Conservation (phyloP, 2,888 invertebrate genomes). For the Anagyrus pseudococci region DNA sequence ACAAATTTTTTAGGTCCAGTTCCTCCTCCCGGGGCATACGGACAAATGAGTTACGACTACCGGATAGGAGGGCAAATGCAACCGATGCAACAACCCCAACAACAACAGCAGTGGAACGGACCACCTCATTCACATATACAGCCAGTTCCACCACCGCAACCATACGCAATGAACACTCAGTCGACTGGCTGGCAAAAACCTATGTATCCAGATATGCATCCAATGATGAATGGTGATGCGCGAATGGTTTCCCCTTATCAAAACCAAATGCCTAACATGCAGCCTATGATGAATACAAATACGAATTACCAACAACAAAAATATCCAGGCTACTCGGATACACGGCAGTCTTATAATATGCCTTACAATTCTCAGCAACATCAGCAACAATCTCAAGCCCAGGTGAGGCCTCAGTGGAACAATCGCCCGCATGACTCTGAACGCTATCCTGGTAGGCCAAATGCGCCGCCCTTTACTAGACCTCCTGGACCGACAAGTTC, state of each 20-base stretch:
- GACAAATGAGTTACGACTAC: constrained; percentile 23
- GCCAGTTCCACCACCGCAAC: not conserved
- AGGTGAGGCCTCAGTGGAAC: constrained; percentile 18
- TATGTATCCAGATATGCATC: constrained; percentile 23
- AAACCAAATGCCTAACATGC: constrained; percentile 24
- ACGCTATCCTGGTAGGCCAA: constrained; percentile 9
- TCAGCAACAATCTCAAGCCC: constrained; percentile 19
- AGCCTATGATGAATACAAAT: constrained; percentile 25
- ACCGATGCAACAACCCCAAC: constrained; percentile 3
- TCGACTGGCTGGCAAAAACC: constrained; percentile 18
- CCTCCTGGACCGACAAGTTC: constrained; percentile 8
- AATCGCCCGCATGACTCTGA: constrained; percentile 4
- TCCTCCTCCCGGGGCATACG: not conserved
- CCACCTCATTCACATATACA: constrained; percentile 24
- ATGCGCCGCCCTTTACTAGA: constrained; percentile 4
- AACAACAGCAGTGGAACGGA: constrained; percentile 29
- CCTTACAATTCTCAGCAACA: constrained; percentile 26
- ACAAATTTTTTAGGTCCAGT: constrained; percentile 8
- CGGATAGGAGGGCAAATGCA: constrained; percentile 18
- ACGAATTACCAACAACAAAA: constrained; percentile 1
- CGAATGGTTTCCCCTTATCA: constrained; percentile 17
- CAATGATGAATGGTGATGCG: constrained; percentile 20
- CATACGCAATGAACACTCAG: constrained; percentile 14
- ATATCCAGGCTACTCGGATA: constrained; percentile 14
- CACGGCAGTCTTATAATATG: constrained; percentile 12